A percentile compares a stretch with the other conserved stretches of the same genome.
Evolutionary conservation across 2,797 vertebrate genomes (phyloP).

Genomic region (Apogon talboti): DNA sequence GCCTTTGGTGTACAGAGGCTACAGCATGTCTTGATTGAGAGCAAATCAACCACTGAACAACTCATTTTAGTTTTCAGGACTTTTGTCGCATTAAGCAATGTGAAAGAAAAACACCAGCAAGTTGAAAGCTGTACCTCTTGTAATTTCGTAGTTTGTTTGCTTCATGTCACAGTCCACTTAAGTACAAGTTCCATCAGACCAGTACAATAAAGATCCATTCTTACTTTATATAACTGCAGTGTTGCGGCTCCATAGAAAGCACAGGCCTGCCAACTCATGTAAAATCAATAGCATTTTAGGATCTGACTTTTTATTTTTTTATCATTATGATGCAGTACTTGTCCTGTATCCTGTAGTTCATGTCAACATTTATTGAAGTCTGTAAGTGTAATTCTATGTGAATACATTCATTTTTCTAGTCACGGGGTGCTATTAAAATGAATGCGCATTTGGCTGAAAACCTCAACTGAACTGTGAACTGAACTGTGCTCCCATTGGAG

Average conservation of each 20-base stretch:
- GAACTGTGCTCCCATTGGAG: too few species aligned
- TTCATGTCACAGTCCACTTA: not conserved
- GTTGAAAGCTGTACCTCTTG: slow-evolving; percentile 26
- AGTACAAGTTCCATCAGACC: slow-evolving; percentile 13
- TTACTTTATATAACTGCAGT: slow-evolving; percentile 28
- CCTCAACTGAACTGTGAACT: too few species aligned
- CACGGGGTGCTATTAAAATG: too few species aligned
- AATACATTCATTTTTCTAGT: too few species aligned
- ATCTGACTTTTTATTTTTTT: too few species aligned
- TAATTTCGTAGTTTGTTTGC: slow-evolving; percentile 9
- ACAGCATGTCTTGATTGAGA: slow-evolving; percentile 70
- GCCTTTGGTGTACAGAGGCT: slow-evolving; percentile 65
- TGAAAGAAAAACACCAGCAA: slow-evolving; percentile 16
- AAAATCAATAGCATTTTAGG: too few species aligned
- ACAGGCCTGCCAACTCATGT: too few species aligned
- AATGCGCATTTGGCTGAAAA: too few species aligned
- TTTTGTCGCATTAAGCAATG: slow-evolving; percentile 42
- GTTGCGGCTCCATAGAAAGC: not conserved
- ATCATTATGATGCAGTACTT: too few species aligned
- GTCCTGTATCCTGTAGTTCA: not conserved
- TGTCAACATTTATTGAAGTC: too few species aligned
- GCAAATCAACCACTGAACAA: slow-evolving; percentile 60
- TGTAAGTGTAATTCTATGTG: too few species aligned
- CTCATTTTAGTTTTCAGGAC: slow-evolving; percentile 57
- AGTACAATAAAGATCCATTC: slow-evolving; percentile 10